phyloP scores from a whole-genome alignment of 2,888 invertebrate species.

The Drosophila mettleri region DNA sequence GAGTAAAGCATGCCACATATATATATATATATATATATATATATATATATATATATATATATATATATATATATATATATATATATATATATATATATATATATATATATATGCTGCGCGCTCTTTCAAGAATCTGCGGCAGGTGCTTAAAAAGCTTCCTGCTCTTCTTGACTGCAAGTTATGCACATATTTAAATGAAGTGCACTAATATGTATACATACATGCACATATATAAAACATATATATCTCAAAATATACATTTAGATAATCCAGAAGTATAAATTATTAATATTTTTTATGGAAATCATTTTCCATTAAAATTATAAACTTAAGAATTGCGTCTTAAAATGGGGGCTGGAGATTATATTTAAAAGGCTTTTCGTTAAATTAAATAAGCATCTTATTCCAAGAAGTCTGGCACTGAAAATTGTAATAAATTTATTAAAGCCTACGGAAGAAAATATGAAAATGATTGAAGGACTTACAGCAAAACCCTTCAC shows the following conservation, averaged over 20 bases:
- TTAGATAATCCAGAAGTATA: slow-evolving; percentile 35
- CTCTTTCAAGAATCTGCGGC: slow-evolving; percentile 65
- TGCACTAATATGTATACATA: slow-evolving; percentile 26
- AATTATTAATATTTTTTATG: slow-evolving; percentile 45
- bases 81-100: slow-evolving; percentile 12
- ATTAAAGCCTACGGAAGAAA: too few species aligned
- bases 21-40: neutral
- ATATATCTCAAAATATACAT: slow-evolving; percentile 4
- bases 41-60: slow-evolving; percentile 45
- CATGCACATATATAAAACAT: slow-evolving; percentile 10
- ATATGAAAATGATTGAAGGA: too few species aligned
- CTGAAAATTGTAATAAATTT: neutral
- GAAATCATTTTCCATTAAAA: slow-evolving; percentile 13
- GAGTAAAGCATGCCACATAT: slow-evolving; percentile 13
- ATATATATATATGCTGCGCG: slow-evolving; percentile 55
- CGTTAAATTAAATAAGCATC: too few species aligned
- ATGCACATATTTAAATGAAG: slow-evolving; percentile 72
- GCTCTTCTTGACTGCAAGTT: slow-evolving; percentile 54
- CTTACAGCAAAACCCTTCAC: neutral
- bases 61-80: slow-evolving; percentile 11
- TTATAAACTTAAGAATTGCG: neutral
- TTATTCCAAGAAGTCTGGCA: neutral
- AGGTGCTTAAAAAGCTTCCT: slow-evolving; percentile 63
- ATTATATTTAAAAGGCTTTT: neutral
- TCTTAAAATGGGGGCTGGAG: neutral